Base-by-base conservation (phyloP, 2,888 invertebrate species). In the Molorchus minor region DNA sequence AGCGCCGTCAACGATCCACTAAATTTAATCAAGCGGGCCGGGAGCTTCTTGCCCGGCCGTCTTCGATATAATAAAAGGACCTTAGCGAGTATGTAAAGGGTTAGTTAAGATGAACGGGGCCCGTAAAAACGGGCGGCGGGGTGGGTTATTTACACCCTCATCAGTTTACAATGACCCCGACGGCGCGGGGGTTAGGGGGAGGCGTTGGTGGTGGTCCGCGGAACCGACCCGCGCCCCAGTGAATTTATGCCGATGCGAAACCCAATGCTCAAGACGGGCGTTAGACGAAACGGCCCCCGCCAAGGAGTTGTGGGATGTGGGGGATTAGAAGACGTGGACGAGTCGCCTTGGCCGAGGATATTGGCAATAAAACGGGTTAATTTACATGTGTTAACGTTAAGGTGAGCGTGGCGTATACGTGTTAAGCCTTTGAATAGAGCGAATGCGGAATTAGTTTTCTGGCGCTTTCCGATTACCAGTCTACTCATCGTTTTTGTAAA, bases 161-260 rank as follows among this genome's bases (percentile, higher is more conserved):
- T 86, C 86, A 86, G 85, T 86, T 86, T 86, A 85, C 84, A 84
- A 85, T 86, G 86, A 86, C 85, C 85, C 84, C 82, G 62, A n/a
- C n/a, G n/a, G n/a, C n/a, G n/a, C n/a, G n/a, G n/a, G n/a, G n/a
- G n/a, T n/a, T n/a, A n/a, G n/a, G n/a, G n/a, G n/a, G n/a, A n/a
- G n/a, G n/a, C n/a, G n/a, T n/a, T 61, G 61, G 64, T 57, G 61
- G 59, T 30, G 56, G 56, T 64, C 65, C 68, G 70, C 65, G 60
- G 62, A 64, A 64, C 65, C 68, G 64, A 61, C 65, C 68, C 64
- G 64, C 68, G 64, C 71, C 70, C 70, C 61, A 66, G 70, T 69
- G 71, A 67, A 75, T 75, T 75, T 76, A 75, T 74, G 74, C 68
- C 72, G 72, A 74, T 73, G 74, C 71, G 77, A 75, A 76, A 77